phyloP scores from a whole-genome alignment of 2,888 invertebrate genomes.

The Xylota segnis region DNA sequence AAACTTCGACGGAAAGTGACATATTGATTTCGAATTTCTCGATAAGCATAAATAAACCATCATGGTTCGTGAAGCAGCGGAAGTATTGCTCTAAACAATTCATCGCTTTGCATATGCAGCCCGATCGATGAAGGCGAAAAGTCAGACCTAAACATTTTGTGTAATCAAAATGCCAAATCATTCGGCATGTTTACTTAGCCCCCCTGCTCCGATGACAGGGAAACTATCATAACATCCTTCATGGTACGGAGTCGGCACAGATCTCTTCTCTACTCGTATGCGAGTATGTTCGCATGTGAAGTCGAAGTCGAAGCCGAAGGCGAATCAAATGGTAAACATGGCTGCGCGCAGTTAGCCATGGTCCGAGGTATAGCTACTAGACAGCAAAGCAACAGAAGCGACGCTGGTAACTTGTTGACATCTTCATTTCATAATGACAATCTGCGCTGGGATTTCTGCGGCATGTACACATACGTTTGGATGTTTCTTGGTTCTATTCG shows the following conservation, averaged over 20 bases:
- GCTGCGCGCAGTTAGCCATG: conserved; percentile 52
- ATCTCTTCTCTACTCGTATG: conserved; percentile 37
- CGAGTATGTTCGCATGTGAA: conserved; percentile 54
- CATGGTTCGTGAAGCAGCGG: conserved; percentile 36
- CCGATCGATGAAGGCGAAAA: conserved; percentile 44
- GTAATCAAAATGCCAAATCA: conserved; percentile 76
- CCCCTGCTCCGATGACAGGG: conserved; percentile 29
- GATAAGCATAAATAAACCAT: conserved; percentile 54
- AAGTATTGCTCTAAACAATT: conserved; percentile 66
- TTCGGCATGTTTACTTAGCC: conserved; percentile 62
- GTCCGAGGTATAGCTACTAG: conserved; percentile 64
- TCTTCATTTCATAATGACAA: conserved; percentile 77
- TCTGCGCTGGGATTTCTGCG: conserved; percentile 67
- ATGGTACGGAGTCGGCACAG: conserved; percentile 37
- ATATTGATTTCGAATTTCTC: conserved; percentile 68
- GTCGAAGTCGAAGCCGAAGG: conserved; percentile 31
- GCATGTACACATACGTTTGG: conserved; percentile 38
- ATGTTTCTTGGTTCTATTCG: conserved; percentile 48
- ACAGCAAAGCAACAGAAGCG: conserved; percentile 67
- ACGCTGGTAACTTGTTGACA: conserved; percentile 76
- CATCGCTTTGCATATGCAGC: conserved; percentile 52
- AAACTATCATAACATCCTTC: conserved; percentile 76
- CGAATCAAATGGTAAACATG: conserved; percentile 65
- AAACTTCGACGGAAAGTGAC: conserved; percentile 55
- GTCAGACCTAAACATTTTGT: conserved; percentile 65